Evolutionary conservation across 64 coral and sea anemone genomes (phyloP), one percentile per base, ranked within the genome.

Genomic region (Hydrozoanthus tunicans): DNA sequence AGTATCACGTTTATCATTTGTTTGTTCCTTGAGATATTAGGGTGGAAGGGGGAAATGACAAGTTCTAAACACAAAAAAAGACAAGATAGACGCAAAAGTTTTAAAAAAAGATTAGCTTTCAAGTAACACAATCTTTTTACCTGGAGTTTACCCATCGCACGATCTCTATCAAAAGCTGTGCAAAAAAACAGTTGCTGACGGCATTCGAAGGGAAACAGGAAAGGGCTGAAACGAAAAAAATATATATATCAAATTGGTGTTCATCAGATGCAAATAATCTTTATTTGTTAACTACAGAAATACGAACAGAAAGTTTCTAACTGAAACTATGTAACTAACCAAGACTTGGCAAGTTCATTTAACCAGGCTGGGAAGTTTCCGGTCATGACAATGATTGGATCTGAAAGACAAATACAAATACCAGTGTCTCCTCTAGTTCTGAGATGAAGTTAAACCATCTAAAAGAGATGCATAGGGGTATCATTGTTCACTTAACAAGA

Each of bases 71-170:
- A 43, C 32, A 43, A 2, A 0, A 43, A 43, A 43, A 43, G 32
- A 43, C 2, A 43, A 43, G 32, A 43, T 43, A 43, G 32, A 43
- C 32, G 32, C 32, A 43, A 2, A 43, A 43, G 32, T 43, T 43
- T 43, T 43, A 0, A 43, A 43, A 20, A 43, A 43, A 43, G 32
- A 43, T 43, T 43, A 43, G 32, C 32, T 43, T 43, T 43, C 32
- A 43, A 43, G 32, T 43, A 43, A 43, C 2, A 43, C 32, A 43
- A 43, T 43, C 5, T 58, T 66, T 67, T 62, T 55, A 98, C 97
- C 97, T 99, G 97, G 23, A 99, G 92, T 84, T 99, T 99, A 67
- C 97, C 95, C 78, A 99, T 93, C 0, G 97, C 97, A 76, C 97
- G 91, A 83, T 99, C 97, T 86, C 97, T 95, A 63, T 99, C 97